Evolutionary conservation across 2,888 invertebrate species (phyloP), one percentile per base, ranked within the genome.

Genomic region (Chloroclystis v-ata): DNA sequence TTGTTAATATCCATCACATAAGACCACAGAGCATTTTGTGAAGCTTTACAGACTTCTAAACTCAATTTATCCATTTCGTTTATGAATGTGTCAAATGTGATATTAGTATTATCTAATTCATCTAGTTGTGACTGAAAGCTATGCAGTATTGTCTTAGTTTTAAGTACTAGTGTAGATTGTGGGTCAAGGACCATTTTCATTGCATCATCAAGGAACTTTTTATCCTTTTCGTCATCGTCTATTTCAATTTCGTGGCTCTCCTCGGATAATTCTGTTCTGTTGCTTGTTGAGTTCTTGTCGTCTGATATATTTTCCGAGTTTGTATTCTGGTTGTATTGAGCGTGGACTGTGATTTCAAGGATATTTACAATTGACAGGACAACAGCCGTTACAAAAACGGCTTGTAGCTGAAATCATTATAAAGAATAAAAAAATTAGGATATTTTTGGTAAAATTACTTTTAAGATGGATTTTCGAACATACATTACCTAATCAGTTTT

Each of bases 271-370:
- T 83, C 82, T 10, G 46, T n/a, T n/a, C 80, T 82, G 66, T 67
- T 83, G 52, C 82, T 78, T 47, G 41, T 61, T 24, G 61, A 32
- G 46, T 59, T 72, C 59, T 71, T 83, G 12, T 84, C 85, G 54
- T 86, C 86, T 43, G 84, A 84, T 61, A 85, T 82, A 52, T n/a
- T n/a, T n/a, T 84, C 86, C 56, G 86, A 86, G 8, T 75, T 75
- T 6, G 83, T 81, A 57, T 78, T 82, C 28, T 63, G 61, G 46
- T 67, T 67, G 60, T 70, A 79, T 47, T 81, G 20, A 6, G 35
- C 35, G 11, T 35, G 35, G 8, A 35, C 35, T 16, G 16, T 10
- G 10, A 16, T 16, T 4, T n/a, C 20, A 20, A 16, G 16, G 3
- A 10, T 10, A 16, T 35, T 14, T 5, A 72, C 63, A 38, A 67